Evolutionary conservation across 2,113 vertebrate species (phyloP).

Genomic region (Notarius quadriscutis): DNA sequence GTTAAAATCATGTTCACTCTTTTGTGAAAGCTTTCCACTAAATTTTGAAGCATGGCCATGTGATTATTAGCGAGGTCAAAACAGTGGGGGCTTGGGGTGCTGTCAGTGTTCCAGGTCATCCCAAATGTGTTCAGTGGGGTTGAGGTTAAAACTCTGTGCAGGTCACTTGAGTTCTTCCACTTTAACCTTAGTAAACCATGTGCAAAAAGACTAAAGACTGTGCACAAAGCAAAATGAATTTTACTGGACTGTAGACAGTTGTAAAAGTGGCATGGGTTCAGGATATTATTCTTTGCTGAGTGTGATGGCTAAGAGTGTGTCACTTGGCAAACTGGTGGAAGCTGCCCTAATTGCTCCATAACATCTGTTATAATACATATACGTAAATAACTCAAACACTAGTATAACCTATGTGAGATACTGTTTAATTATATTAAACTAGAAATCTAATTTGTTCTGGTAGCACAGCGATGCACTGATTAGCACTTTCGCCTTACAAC

Average conservation of each 20-base stretch:
- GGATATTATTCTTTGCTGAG: constrained; percentile 16
- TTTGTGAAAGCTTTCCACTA: neutral
- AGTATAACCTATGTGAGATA: neutral
- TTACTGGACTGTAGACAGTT: constrained; percentile 34
- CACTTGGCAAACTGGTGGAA: neutral
- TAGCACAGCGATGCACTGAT: too few relatives aligned
- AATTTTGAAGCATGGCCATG: too few relatives aligned
- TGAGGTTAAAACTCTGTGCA: neutral
- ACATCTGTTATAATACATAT: neutral
- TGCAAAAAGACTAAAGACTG: neutral
- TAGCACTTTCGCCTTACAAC: too few relatives aligned
- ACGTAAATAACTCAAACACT: neutral
- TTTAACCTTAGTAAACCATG: neutral
- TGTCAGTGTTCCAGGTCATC: neutral
- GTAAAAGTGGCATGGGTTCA: constrained; percentile 33
- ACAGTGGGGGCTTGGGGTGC: neutral
- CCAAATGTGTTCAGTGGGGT: neutral
- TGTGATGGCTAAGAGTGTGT: constrained; percentile 3
- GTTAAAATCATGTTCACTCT: neutral
- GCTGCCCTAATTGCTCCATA: neutral
- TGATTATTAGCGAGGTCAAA: neutral
- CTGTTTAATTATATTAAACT: too few relatives aligned
- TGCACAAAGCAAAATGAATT: neutral
- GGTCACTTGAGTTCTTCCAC: neutral
- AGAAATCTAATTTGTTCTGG: too few relatives aligned